A percentile compares a stretch with the other conserved stretches of the same genome.
Conservation (phyloP, 2,888 invertebrate genomes). For the Liposcelis brunnea region DNA sequence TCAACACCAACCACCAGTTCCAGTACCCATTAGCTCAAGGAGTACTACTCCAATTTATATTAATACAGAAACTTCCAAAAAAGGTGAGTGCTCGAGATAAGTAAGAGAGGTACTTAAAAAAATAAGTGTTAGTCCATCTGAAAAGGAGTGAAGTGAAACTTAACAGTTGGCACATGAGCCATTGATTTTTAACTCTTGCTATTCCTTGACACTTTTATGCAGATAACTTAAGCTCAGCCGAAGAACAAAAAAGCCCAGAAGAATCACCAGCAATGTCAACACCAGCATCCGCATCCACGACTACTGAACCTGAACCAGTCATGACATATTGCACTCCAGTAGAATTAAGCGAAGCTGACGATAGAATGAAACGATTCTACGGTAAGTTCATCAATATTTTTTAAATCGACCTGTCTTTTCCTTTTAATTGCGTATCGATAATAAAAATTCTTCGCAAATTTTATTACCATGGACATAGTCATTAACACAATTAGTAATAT, state of each 20-base stretch:
- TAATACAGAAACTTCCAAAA: constrained; percentile 37
- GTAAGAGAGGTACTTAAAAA: background rate
- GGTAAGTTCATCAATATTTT: constrained; percentile 21
- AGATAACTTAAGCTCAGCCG: background rate
- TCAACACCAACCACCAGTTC: constrained; percentile 15
- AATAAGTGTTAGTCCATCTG: too few relatives aligned
- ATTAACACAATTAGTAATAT: too few relatives aligned
- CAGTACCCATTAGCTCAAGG: constrained; percentile 14
- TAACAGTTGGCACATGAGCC: background rate
- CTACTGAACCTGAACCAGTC: too few relatives aligned
- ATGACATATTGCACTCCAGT: constrained; percentile 17
- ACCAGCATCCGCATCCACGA: constrained; percentile 20
- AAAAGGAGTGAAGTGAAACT: background rate
- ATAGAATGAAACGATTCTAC: constrained; percentile 32
- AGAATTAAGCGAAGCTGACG: constrained; percentile 33
- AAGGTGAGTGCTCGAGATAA: constrained; percentile 21
- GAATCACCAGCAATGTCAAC: constrained; percentile 18
- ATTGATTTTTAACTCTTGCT: background rate
- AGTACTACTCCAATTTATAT: constrained; percentile 43
- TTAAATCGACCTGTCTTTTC: background rate
- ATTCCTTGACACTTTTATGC: background rate
- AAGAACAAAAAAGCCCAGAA: background rate
- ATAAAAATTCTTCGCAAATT: too few relatives aligned
- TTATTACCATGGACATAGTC: too few relatives aligned
- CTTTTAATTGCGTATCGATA: background rate